Evolutionary conservation across 1,140 invertebrate genomes (phyloP), one percentile per base, ranked within the genome.

Genomic region (Thaumatotibia leucotreta): DNA sequence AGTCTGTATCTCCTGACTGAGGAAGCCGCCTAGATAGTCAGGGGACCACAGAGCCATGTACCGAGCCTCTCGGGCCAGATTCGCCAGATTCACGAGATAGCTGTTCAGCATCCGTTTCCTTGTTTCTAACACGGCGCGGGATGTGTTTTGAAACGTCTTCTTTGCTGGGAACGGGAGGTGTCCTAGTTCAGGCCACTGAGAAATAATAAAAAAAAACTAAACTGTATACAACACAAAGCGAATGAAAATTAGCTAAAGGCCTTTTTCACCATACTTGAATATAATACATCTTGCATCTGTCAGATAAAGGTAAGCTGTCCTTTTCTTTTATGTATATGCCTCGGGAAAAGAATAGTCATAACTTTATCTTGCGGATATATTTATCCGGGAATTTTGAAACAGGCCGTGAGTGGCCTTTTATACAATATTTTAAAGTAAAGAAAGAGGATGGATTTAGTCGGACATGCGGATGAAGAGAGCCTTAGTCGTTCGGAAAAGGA

Each of bases 71-170:
- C 82, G 70, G 0, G 89, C 78, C 0, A 91, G 77, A 22, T 77
- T 81, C 4, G 85, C 84, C 4, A 92, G 64, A 27, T 77, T 95
- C 74, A 95, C 93, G 64, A 99, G 89, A 91, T 98, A 99, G 31
- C 92, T 93, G 82, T 98, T 97, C 4, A 99, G 86, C 91, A 96
- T 95, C 65, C 94, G 92, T 92, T 97, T 97, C 29, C 98, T 92
- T 76, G 94, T 95, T 83, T 99, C 97, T 45, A 99, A 84, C 45
- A 99, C 97, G 5, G 94, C 92, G 52, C 96, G 91, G 64, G 97
- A 97, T 83, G 97, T 96, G 84, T 98, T 99, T 74, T 98, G 97
- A 80, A 99, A 97, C 14, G 97, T 95, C 79, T 98, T 98, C 87
- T 99, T 99, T 0, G 95, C 96, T 10, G 98, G 98, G 80, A 99